Evolutionary conservation across 2,888 invertebrate species (phyloP), one percentile per base, ranked within the genome.

Genomic region (Acholoe squamosa): DNA sequence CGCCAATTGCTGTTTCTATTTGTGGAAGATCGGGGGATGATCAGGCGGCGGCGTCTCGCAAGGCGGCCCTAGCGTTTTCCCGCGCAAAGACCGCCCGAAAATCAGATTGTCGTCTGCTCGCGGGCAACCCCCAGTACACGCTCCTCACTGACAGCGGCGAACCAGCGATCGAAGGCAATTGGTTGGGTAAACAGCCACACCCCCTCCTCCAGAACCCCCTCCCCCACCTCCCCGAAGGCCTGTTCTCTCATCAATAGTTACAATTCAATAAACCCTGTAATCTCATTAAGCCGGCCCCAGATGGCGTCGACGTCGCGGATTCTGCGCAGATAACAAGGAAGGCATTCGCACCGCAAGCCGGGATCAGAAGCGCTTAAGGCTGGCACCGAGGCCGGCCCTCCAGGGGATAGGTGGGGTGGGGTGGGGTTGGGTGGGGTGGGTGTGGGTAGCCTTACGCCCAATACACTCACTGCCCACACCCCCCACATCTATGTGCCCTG

Each of bases 161-260:
- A 31, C 31, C n/a, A 22, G 71, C 71, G 71, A 28, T 71, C 28
- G 28, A 71, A 71, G 71, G 28, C 71, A 71, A 71, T 71, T 71
- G 71, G 71, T 71, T 71, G 71, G 14, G 31, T 71, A 71, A 71
- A 71, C 71, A 71, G 71, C 14, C 76, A 16, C 28, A 0, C 31
- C 10, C 76, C 25, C 61, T 14, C 14, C 61, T 19, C 5, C 22
- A 22, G n/a, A n/a, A n/a, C n/a, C n/a, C 61, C 61, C 61, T 7
- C 5, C 61, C 22, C 61, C 14, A 14, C 5, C 61, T 25, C 16
- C 80, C 80, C 19, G 80, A n/a, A 19, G 43, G 80, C 80, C 16
- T 80, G 80, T 43, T 80, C 43, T 19, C 80, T 80, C 80, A 80
- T 80, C 80, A 80, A 80, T 80, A 43, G 80, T 43, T 80, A 80